Conservation (phyloP, 1,140 invertebrate genomes). For the Panagrolaimus sp. region DNA sequence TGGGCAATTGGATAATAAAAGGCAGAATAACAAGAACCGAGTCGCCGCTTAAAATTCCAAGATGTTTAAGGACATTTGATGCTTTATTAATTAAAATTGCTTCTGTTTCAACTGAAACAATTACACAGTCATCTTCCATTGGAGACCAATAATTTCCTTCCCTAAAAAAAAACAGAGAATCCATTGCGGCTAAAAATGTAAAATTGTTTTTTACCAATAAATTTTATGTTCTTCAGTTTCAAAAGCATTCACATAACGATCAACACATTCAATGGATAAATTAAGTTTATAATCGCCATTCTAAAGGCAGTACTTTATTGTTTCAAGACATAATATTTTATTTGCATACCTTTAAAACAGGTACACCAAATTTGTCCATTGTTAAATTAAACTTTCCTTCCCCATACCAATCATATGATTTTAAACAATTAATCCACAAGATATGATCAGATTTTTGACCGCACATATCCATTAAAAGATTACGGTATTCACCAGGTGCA, state of each 20-base stretch:
- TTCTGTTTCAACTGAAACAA: conserved; percentile 12
- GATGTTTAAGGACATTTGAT: conserved; percentile 18
- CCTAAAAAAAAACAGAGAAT: background rate
- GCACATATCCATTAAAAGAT: conserved; percentile 20
- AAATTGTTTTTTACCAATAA: conserved; percentile 17
- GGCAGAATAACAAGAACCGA: conserved; percentile 20
- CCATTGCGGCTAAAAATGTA: no score
- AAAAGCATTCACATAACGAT: conserved; percentile 10
- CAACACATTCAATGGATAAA: conserved; percentile 24
- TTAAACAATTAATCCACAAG: conserved; percentile 28
- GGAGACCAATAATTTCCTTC: conserved; percentile 26
- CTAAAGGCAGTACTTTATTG: conserved; percentile 1
- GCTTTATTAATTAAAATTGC: conserved; percentile 21
- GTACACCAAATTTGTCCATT: conserved; percentile 26
- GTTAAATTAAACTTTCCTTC: conserved; percentile 18
- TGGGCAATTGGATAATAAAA: conserved; percentile 20
- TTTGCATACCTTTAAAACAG: conserved; percentile 19
- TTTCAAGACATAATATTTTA: background rate
- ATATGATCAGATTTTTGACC: conserved; percentile 25
- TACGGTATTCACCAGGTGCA: conserved; percentile 24
- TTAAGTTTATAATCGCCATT: conserved; percentile 26
- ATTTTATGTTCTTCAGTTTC: conserved; percentile 13
- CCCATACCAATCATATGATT: conserved; percentile 24
- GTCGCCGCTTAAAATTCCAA: conserved; percentile 10
- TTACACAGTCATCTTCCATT: conserved; percentile 17